Evolutionary conservation across 2,888 invertebrate species (phyloP).

Genomic region (Pilophorus perplexus): DNA sequence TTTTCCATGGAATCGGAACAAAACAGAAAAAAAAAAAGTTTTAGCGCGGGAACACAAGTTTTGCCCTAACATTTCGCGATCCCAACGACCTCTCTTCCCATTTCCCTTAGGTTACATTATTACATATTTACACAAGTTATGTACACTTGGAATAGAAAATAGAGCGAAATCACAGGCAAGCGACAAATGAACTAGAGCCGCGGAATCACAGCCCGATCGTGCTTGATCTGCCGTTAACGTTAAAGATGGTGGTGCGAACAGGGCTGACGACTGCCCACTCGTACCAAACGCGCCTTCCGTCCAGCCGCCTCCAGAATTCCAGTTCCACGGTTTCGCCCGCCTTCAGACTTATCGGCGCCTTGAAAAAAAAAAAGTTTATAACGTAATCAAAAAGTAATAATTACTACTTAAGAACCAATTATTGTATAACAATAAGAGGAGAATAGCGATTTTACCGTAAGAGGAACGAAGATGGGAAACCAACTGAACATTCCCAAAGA

Average conservation of each 20-base stretch:
- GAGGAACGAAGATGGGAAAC: constrained; percentile 95
- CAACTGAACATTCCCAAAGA: constrained; percentile 94
- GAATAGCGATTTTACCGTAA: constrained; percentile 69
- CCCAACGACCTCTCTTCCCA: no score
- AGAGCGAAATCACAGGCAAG: no score
- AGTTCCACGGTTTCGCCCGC: constrained; percentile 70
- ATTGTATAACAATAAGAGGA: no score
- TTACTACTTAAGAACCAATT: no score
- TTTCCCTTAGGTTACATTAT: no score
- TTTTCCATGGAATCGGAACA: no score
- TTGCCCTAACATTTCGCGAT: no score
- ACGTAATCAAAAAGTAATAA: background rate
- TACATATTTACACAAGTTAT: no score
- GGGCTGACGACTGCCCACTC: constrained; percentile 82
- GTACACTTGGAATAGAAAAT: no score
- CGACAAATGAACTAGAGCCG: no score
- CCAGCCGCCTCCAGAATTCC: constrained; percentile 83
- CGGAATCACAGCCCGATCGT: constrained; percentile 61
- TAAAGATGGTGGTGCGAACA: constrained; percentile 61
- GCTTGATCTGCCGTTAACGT: constrained; percentile 71
- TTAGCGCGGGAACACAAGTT: no score
- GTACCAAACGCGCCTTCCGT: constrained; percentile 86
- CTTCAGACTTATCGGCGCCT: constrained; percentile 72
- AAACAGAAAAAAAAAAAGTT: no score
- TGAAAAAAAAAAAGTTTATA: constrained; percentile 45